A percentile compares a stretch with the other conserved stretches of the same genome.
Conservation (phyloP, 2,888 invertebrate species). For the Noctua janthina region DNA sequence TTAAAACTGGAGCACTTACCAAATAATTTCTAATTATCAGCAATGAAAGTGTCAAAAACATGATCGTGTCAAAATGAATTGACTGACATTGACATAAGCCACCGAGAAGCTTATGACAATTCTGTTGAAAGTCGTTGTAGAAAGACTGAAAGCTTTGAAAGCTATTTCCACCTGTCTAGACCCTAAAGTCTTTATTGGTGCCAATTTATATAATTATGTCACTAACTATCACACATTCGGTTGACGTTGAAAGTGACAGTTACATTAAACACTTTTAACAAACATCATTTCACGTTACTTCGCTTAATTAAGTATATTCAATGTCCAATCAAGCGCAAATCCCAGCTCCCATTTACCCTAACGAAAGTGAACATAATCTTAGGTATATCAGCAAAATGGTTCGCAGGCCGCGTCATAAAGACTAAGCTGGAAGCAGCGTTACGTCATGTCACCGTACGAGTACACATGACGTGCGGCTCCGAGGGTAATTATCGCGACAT, state of each 20-base stretch:
- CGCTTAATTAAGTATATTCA: conserved; percentile 32
- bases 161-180: not conserved
- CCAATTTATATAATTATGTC: not conserved
- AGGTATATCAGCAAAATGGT: conserved; percentile 52
- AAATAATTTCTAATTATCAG: not conserved
- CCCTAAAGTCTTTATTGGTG: not conserved
- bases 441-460: conserved; percentile 60
- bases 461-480: conserved; percentile 52
- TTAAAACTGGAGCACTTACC: not conserved
- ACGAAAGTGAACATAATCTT: conserved; percentile 40
- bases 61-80: not conserved
- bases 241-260: not conserved
- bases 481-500: conserved; percentile 73
- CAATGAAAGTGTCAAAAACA: not conserved
- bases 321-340: conserved; percentile 44
- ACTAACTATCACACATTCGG: not conserved
- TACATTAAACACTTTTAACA: conserved; percentile 1
- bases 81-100: not conserved
- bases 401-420: conserved; percentile 57
- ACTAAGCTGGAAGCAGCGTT: conserved; percentile 58
- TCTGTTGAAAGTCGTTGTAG: not conserved
- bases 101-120: not conserved
- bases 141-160: not conserved
- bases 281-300: conserved; percentile 3
- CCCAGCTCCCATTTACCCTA: conserved; percentile 23